Evolutionary conservation across 2,113 vertebrate species (phyloP).

Genomic region (Polyodon spathula): DNA sequence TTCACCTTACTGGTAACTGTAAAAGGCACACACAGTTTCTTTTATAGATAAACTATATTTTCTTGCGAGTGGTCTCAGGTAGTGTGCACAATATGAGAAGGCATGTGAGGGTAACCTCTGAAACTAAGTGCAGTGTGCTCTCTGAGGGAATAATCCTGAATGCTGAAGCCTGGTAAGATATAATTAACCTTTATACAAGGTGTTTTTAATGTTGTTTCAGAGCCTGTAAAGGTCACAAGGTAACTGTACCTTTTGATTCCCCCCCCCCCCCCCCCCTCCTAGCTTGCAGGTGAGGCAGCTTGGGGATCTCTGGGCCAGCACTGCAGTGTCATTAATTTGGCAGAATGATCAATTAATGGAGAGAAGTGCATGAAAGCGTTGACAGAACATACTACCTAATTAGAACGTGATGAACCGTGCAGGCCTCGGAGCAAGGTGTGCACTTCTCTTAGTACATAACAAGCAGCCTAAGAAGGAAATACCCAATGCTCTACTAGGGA

Average conservation of each 20-base stretch:
- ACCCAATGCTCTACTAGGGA: neutral
- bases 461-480: conserved; percentile 4
- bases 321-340: conserved; percentile 49
- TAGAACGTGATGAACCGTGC: conserved; percentile 53
- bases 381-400: conserved; percentile 58
- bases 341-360: conserved; percentile 61
- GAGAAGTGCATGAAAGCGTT: conserved; percentile 43
- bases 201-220: conserved; percentile 16
- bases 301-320: conserved; percentile 31
- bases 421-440: conserved; percentile 38
- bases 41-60: neutral
- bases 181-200: conserved; percentile 30
- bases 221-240: conserved; percentile 6
- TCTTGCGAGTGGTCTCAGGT: neutral
- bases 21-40: too few relatives aligned
- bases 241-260: conserved; percentile 26
- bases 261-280: conserved; percentile 19
- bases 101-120: neutral
- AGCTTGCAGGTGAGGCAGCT: conserved; percentile 32
- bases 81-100: neutral
- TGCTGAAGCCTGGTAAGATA: conserved; percentile 15
- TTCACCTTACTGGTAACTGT: too few relatives aligned
- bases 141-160: conserved; percentile 15
- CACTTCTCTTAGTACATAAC: conserved; percentile 8
- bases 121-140: conserved; percentile 9